Evolutionary conservation across 2,888 invertebrate species (phyloP), one percentile per base, ranked within the genome.

Genomic region (Diaprepes abbreviatus): DNA sequence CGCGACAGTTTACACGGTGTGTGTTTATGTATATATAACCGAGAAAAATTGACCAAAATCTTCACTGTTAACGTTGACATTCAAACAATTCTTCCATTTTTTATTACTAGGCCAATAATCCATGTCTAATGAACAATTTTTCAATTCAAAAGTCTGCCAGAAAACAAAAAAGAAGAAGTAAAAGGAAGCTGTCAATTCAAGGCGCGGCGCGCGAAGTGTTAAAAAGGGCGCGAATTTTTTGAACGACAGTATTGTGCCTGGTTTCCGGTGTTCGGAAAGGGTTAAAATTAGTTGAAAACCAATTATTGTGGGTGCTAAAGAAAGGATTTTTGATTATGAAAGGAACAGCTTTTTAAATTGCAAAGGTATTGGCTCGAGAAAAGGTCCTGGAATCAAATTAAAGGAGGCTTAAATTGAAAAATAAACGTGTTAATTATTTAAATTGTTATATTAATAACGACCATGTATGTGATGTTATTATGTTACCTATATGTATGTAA

Each of bases 61-160:
- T n/a, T n/a, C n/a, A n/a, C n/a, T n/a, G n/a, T n/a, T n/a, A n/a
- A n/a, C n/a, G n/a, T n/a, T n/a, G n/a, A n/a, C n/a, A n/a, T n/a
- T n/a, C n/a, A n/a, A n/a, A n/a, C 12, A 14, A 2, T 14, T 19
- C 4, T 10, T 9, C 12, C 12, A n/a, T 45, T 21, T 5, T 21
- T 45, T 21, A 21, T n/a, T 33, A 3, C 21, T 19, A 43, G 7
- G n/a, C 6, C 21, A n/a, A n/a, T 43, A 16, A 24, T 63, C n/a
- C 54, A 52, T 52, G 33, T 28, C 52, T 66, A 66, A 60, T 66
- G 66, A 60, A 60, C 54, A 60, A 66, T 66, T 66, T 66, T 35
- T 54, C 33, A 66, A 66, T 66, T 66, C 43, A 66, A 54, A 66
- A 65, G 64, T 65, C 64, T 36, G 24, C 38, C 57, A 35, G n/a